Percentiles rank a stretch among this genome's conserved stretches.
phyloP scores from a whole-genome alignment of 2,888 invertebrate genomes.

The Mellilla xanthometata region DNA sequence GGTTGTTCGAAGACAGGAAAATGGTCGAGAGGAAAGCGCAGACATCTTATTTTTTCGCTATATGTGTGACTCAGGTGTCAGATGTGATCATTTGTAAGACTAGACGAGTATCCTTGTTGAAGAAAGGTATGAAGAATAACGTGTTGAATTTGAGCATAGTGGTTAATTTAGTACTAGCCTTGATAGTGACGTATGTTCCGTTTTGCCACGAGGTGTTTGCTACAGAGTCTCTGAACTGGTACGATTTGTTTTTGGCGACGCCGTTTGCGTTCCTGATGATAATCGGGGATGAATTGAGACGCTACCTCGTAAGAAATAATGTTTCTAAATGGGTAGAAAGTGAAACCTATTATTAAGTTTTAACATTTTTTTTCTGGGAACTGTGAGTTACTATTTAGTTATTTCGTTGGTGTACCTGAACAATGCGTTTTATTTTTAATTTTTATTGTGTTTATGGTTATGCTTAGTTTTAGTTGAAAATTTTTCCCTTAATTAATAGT shows the following conservation, averaged over 20 bases:
- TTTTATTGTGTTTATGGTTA: too few species aligned
- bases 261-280: slow-evolving; percentile 90
- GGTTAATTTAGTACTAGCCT: slow-evolving; percentile 85
- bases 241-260: slow-evolving; percentile 87
- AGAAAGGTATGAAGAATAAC: slow-evolving; percentile 90
- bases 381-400: too few species aligned
- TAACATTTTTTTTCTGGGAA: too few species aligned
- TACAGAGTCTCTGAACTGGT: slow-evolving; percentile 86
- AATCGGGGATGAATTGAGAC: slow-evolving; percentile 87
- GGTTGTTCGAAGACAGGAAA: slow-evolving; percentile 87
- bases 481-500: too few species aligned
- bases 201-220: slow-evolving; percentile 86
- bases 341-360: slow-evolving; percentile 87
- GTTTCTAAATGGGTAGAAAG: slow-evolving; percentile 87
- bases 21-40: slow-evolving; percentile 88
- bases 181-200: slow-evolving; percentile 86
- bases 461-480: too few species aligned
- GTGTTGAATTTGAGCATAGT: slow-evolving; percentile 84
- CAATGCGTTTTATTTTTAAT: too few species aligned
- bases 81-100: slow-evolving; percentile 92
- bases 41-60: slow-evolving; percentile 90
- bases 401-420: too few species aligned
- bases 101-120: slow-evolving; percentile 86
- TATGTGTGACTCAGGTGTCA: slow-evolving; percentile 90
- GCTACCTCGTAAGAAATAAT: slow-evolving; percentile 85